Conservation (phyloP, 2,888 invertebrate genomes). For the Strigamia transsilvanica region DNA sequence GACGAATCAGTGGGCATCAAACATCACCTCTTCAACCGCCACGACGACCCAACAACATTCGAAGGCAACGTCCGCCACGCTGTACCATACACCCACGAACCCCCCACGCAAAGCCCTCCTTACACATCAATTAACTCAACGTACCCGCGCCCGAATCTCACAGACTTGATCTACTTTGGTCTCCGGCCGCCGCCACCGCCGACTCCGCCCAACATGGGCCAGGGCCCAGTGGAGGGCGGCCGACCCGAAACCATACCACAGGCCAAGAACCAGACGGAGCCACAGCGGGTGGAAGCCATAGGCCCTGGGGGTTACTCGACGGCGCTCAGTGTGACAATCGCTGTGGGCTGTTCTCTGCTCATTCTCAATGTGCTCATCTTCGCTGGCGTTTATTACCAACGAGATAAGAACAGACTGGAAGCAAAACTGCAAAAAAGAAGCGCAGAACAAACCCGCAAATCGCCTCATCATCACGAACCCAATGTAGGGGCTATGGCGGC, state of each 20-base stretch:
- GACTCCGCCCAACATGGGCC: not conserved
- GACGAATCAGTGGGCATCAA: constrained; percentile 81
- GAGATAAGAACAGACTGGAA: constrained; percentile 59
- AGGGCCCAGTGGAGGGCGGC: not conserved
- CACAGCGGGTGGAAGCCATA: constrained; percentile 54
- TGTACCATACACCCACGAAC: not conserved
- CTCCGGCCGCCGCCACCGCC: not conserved
- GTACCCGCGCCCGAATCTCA: not conserved
- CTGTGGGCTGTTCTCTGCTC: constrained; percentile 90
- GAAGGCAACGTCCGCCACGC: constrained; percentile 81
- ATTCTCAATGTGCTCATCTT: constrained; percentile 92
- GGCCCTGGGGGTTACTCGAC: constrained; percentile 73
- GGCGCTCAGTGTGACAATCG: constrained; percentile 89
- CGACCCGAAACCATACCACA: not conserved
- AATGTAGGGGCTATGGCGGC: constrained; percentile 37
- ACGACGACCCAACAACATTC: constrained; percentile 85
- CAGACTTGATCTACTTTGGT: constrained; percentile 17
- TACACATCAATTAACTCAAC: constrained; percentile 1
- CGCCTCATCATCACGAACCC: constrained; percentile 45
- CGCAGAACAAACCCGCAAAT: constrained; percentile 24
- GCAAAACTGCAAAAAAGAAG: constrained; percentile 55
- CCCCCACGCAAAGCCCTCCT: not conserved
- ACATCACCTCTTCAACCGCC: constrained; percentile 83
- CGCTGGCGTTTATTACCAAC: constrained; percentile 91
- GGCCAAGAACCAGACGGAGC: constrained; percentile 51